Evolutionary conservation across 23 tunicate genomes (phyloP), one percentile per base, ranked within the genome.

Genomic region (Ascidia mentula): DNA sequence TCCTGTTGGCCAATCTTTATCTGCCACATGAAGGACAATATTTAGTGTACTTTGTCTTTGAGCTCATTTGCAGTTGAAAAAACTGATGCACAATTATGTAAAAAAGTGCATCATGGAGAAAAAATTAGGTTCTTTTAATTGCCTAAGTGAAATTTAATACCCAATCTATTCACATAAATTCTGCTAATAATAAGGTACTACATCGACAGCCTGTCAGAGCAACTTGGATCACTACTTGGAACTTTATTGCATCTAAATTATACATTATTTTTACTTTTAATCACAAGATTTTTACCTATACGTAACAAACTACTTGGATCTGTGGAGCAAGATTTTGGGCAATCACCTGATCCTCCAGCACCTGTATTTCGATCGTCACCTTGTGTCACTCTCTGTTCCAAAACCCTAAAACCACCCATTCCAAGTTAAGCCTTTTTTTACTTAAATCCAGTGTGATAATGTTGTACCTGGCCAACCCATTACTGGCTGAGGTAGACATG

Each of bases 1-100:
- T n/a, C 88, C 88, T 9, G 60, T 80, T 12, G 88, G 88, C 81
- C 81, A 84, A 33, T 77, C 79, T 76, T 40, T 40, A 6, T 53
- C 88, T 84, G 38, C 18, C 76, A n/a, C n/a, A n/a, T n/a, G n/a
- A n/a, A n/a, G n/a, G n/a, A n/a, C n/a, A n/a, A n/a, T n/a, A n/a
- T n/a, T n/a, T n/a, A n/a, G n/a, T n/a, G n/a, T n/a, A n/a, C n/a
- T n/a, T n/a, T n/a, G n/a, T n/a, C n/a, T n/a, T n/a, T n/a, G n/a
- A n/a, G n/a, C n/a, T n/a, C n/a, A n/a, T n/a, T n/a, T n/a, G n/a
- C n/a, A 77, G 32, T 30, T 28, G 5, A 71, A 33, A 71, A 7
- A 71, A 5, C 53, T 20, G 13, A 20, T 9, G 13, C 7, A 53
- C 65, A 42, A 9, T 42, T 53, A 20, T 53, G 28, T 20, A 9